These are phyloP conservation scores for Drosophila multiciliata DNA, from an alignment of 2,888 invertebrate species.

Conservation along the genomic window DNA sequence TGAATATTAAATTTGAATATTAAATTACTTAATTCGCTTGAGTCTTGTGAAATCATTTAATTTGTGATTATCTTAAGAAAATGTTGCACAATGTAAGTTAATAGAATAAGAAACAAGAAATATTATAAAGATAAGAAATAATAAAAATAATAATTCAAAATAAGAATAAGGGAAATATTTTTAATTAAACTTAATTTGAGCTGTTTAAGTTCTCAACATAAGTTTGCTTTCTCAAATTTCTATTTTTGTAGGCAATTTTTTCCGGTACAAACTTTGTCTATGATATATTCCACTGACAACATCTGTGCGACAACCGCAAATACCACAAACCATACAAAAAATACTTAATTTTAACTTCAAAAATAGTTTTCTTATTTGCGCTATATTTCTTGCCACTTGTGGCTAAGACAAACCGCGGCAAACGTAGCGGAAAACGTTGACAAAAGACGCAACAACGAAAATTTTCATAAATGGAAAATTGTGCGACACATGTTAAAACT, in stretches of 20 bases:
- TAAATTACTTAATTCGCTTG: background rate
- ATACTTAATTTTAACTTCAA: slow-evolving; percentile 65
- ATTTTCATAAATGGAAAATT: slow-evolving; percentile 29
- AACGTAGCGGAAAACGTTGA: slow-evolving; percentile 10
- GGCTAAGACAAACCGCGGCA: slow-evolving; percentile 23
- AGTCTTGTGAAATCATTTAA: background rate
- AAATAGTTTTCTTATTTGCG: slow-evolving; percentile 34
- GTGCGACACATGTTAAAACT: slow-evolving; percentile 33
- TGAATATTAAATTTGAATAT: background rate
- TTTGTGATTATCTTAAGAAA: background rate
- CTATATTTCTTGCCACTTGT: background rate
- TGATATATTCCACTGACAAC: background rate
- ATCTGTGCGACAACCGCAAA: background rate
- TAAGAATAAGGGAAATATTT: background rate
- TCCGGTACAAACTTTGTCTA: no score
- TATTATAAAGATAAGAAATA: background rate
- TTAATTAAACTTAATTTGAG: background rate
- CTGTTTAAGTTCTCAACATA: background rate
- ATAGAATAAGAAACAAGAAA: background rate
- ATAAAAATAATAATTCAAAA: background rate
- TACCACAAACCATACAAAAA: slow-evolving; percentile 6
- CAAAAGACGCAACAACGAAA: slow-evolving; percentile 10
- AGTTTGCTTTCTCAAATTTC: background rate
- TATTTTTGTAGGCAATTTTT: background rate
- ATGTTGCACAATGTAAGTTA: background rate